Evolutionary conservation across 1,140 invertebrate species (phyloP).

Genomic region (Scaptomyza montana): DNA sequence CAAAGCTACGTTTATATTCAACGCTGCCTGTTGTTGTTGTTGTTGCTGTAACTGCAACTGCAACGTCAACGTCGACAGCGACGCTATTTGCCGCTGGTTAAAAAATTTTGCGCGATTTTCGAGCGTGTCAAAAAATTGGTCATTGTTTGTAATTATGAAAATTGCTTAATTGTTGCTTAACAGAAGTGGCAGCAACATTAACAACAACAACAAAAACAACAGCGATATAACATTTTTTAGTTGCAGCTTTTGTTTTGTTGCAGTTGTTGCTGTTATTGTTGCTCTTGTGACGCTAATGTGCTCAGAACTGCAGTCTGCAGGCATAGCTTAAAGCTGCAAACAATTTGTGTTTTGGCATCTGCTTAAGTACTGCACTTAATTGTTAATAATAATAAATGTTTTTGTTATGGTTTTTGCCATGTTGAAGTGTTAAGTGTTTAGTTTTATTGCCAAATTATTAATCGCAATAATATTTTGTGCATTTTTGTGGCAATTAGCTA

Average conservation of each 20-base stretch:
- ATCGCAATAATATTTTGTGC: conserved; percentile 71
- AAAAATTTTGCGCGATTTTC: conserved; percentile 77
- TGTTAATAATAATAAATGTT: conserved; percentile 67
- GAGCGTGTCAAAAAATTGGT: conserved; percentile 82
- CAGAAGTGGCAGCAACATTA: conserved; percentile 46
- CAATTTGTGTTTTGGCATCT: conserved; percentile 58
- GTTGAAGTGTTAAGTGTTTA: conserved; percentile 50
- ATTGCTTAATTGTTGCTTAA: conserved; percentile 82
- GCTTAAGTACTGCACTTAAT: conserved; percentile 71
- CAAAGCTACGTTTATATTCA: conserved; percentile 51
- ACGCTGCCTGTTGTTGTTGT: conserved; percentile 14
- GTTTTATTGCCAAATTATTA: conserved; percentile 76
- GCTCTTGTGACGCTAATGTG: conserved; percentile 11
- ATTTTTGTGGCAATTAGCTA: conserved; percentile 38
- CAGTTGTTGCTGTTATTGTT: conserved; percentile 34
- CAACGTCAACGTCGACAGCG: conserved; percentile 9
- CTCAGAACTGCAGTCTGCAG: conserved; percentile 32
- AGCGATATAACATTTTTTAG: conserved; percentile 25
- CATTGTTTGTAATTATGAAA: conserved; percentile 82
- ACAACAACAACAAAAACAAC: conserved; percentile 28
- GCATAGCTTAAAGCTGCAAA: conserved; percentile 18
- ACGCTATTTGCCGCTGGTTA: conserved; percentile 70
- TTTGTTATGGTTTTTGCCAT: conserved; percentile 54
- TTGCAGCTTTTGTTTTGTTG: conserved; percentile 3
- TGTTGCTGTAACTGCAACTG: background rate